A percentile compares a stretch with the other conserved stretches of the same genome.
These are phyloP conservation scores for Novumbra hubbsi DNA, from an alignment of 2,797 vertebrate genomes.

Conservation along the genomic window DNA sequence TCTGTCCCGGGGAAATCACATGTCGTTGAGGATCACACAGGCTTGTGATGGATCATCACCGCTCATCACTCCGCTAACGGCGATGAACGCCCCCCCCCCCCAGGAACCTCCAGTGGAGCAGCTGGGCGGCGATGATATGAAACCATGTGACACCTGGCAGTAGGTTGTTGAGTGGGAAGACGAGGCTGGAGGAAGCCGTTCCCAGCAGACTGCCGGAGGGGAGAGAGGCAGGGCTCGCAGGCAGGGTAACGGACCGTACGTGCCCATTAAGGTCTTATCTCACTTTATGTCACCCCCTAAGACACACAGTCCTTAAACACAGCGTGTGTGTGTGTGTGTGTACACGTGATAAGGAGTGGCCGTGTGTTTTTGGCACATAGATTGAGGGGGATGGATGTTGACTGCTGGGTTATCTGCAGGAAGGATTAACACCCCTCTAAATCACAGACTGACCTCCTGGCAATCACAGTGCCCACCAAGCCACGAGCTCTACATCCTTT, in stretches of 20 bases:
- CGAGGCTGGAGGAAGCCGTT: not conserved
- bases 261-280: not conserved
- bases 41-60: not conserved
- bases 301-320: not conserved
- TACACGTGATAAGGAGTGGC: not conserved
- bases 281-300: not conserved
- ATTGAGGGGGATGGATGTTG: not conserved
- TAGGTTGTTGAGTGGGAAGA: not conserved
- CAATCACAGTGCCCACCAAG: constrained; percentile 24
- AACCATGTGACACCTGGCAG: not conserved
- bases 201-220: not conserved
- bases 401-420: constrained; percentile 7
- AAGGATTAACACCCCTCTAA: constrained; percentile 13
- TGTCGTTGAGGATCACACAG: not conserved
- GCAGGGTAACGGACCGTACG: not conserved
- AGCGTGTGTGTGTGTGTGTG: not conserved
- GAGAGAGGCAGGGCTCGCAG: not conserved
- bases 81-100: not conserved
- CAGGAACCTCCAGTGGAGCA: not conserved
- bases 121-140: not conserved
- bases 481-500: not conserved
- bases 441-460: not conserved
- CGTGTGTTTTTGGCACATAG: not conserved
- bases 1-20: constrained; percentile 67
- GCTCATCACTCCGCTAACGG: not conserved